Base-by-base conservation (phyloP, 23 tunicate genomes). In the Corella eumyota region DNA sequence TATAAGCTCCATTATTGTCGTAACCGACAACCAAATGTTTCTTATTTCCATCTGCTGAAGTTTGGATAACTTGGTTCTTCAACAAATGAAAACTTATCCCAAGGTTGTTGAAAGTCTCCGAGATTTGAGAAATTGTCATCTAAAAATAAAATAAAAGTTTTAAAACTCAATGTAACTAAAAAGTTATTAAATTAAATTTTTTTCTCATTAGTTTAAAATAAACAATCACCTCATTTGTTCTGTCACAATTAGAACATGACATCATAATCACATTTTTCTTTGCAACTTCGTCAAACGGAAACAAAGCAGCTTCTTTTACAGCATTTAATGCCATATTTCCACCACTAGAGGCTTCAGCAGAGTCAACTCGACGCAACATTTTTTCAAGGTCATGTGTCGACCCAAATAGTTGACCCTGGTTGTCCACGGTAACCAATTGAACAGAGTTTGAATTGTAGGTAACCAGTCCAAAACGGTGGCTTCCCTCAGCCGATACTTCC, bases 1-100 rank as follows among this genome's bases (percentile, higher is more conserved):
- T 54, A 23, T 26, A 54, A 22, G 60, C 60, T 2, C 60, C 60
- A 33, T 13, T 54, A 26, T 54, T 54, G 31, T 54, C 60, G 6
- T 54, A 54, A 25, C 60, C 60, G 30, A 54, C 60, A 54, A 54
- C 60, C 4, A 17, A 2, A 19, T 32, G 60, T 54, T 54, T 54
- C 33, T 54, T 54, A 7, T 19, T 25, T 19, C 60, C 33, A 2
- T 32, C 27, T 26, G 54, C 54, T 48, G 22, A 21, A 2, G 60
- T 54, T 1, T 4, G 33, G 32, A 54, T 25, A 26, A 5, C 60
- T 23, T 54, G 60, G 60, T 54, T 54, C 3, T 33, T 32, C 27
- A 54, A 11, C 30, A 54, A 23, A 25, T 54, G 60, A 22, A 23
- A 54, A 33, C 29, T 54, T 32, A 54, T 54, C 6, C 29, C 60